Evolutionary conservation across 2,113 vertebrate species (phyloP).

Genomic region (Cebidichthys violaceus): DNA sequence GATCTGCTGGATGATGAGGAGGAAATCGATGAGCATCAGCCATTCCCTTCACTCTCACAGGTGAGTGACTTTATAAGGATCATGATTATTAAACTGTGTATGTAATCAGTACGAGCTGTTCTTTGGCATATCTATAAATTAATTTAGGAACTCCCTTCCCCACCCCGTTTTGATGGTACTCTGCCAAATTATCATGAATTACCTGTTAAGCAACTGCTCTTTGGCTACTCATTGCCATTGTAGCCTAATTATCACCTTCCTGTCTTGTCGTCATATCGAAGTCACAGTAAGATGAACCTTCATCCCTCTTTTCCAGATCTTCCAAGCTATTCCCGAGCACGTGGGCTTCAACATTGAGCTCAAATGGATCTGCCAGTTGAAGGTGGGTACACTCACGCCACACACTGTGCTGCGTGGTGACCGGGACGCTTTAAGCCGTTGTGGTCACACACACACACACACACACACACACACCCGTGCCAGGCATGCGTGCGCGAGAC

Average conservation of each 20-base stretch:
- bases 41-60: constrained; percentile 95
- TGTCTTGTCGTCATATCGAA: not conserved
- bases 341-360: constrained; percentile 98
- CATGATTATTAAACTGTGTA: not conserved
- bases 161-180: not conserved
- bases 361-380: constrained; percentile 96
- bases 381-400: constrained; percentile 72
- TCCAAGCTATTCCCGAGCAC: constrained; percentile 91
- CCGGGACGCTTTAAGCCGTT: too few species aligned
- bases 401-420: too few species aligned
- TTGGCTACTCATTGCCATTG: too few species aligned
- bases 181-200: not conserved
- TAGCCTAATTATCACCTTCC: not conserved
- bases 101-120: not conserved
- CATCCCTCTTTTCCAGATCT: constrained; percentile 82
- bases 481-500: not conserved
- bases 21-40: constrained; percentile 92
- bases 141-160: not conserved
- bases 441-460: too few species aligned
- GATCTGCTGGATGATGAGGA: constrained; percentile 89
- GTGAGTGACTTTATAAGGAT: constrained; percentile 69
- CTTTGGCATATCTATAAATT: not conserved
- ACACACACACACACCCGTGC: too few species aligned
- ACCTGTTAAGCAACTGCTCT: not conserved
- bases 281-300: not conserved